Evolutionary conservation across 2,888 invertebrate species (phyloP), one percentile per base, ranked within the genome.

Genomic region (Dicyrtoma fusca): DNA sequence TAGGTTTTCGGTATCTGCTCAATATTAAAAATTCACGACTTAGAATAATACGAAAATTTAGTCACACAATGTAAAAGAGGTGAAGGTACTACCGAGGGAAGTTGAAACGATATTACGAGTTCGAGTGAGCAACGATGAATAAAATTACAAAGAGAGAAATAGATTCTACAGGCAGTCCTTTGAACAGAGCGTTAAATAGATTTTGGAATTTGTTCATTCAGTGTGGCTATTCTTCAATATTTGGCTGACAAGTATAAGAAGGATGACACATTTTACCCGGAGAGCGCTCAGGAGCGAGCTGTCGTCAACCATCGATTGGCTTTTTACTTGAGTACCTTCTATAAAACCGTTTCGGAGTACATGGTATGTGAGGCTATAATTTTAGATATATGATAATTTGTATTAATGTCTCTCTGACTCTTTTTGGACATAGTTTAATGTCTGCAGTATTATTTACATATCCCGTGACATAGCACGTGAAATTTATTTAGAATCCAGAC

Each of bases 251-350:
- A 91, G 82, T 92, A 91, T 81, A 87, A 86, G 63, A 88, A 88
- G 42, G 87, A 87, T 11, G 88, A 87, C 14, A 83, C 85, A 8
- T 83, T 92, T 0, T 93, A 92, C 82, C 92, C 93, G 0, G 88
- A 87, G 76, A 90, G 91, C 75, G 86, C 89, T 0, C 87, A 88
- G 83, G 82, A 86, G 26, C 87, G 92, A 75, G 92, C 92, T 0
- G 83, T 91, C 69, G 89, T 94, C 3, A 92, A 94, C 83, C 92
- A 92, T 79, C 87, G 92, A 5, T 84, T 92, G 49, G 90, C 90
- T 81, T 93, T 92, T 83, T 91, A 92, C 82, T 85, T 92, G 82
- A 88, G 88, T 1, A 89, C 90, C 63, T 92, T 90, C 82, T 92
- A 92, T 83, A 87, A 88, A 34, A 88, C 88, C 78, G 89, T 92